Evolutionary conservation across 1,140 invertebrate genomes (phyloP).

Genomic region (Hypsibius dujardini): DNA sequence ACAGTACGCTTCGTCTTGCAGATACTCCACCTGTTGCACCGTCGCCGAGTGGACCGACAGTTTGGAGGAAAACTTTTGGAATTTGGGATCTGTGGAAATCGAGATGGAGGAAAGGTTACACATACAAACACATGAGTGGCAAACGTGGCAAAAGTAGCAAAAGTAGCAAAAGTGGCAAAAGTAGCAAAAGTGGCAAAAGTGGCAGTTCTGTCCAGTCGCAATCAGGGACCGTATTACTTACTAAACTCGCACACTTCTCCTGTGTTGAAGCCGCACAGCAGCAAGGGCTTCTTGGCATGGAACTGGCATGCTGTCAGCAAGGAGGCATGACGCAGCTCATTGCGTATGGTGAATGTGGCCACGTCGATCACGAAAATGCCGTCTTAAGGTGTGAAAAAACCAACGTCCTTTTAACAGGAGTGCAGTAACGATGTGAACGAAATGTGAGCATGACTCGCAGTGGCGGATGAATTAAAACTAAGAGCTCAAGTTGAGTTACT

Average conservation of each 20-base stretch:
- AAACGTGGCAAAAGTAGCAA: too few relatives aligned
- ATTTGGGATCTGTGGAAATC: not conserved
- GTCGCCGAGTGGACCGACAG: not conserved
- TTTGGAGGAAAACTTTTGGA: not conserved
- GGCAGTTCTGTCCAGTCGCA: too few relatives aligned
- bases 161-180: too few relatives aligned
- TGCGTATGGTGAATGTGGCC: constrained; percentile 14
- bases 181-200: too few relatives aligned
- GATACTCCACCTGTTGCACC: not conserved
- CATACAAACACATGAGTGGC: not conserved
- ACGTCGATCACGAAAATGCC: constrained; percentile 15
- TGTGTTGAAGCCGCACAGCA: constrained; percentile 8
- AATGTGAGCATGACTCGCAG: too few relatives aligned
- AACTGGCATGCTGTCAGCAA: not conserved
- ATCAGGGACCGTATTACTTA: too few relatives aligned
- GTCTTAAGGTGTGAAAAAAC: constrained; percentile 4
- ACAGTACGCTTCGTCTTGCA: not conserved
- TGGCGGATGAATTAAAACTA: too few relatives aligned
- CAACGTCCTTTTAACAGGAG: too few relatives aligned
- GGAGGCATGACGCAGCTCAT: not conserved
- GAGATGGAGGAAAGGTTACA: too few relatives aligned
- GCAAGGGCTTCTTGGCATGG: not conserved
- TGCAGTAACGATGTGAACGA: not conserved
- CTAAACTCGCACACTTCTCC: constrained; percentile 11
- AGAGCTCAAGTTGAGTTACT: too few relatives aligned